Evolutionary conservation across 2,113 vertebrate genomes (phyloP).

Genomic region (Lagopus leucura): DNA sequence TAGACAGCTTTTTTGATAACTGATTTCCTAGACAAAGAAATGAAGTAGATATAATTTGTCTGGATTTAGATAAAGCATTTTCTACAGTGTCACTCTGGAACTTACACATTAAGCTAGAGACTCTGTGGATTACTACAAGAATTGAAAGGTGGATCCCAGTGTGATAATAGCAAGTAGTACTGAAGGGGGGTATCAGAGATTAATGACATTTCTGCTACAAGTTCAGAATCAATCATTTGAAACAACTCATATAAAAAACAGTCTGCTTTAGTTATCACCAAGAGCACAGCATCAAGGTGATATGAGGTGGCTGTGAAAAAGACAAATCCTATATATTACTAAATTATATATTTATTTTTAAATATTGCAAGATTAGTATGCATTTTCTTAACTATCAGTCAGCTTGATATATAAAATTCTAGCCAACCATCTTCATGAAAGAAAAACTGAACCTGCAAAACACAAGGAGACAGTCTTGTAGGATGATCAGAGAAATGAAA

Average conservation of each 20-base stretch:
- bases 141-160: background rate
- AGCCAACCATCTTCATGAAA: background rate
- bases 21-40: slow-evolving; percentile 49
- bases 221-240: background rate
- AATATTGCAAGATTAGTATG: background rate
- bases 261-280: background rate
- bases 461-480: background rate
- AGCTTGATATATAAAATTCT: background rate
- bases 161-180: background rate
- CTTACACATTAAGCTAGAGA: background rate
- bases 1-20: slow-evolving; percentile 29
- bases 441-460: background rate
- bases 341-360: background rate
- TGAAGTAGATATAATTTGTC: slow-evolving; percentile 36
- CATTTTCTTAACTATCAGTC: background rate
- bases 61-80: slow-evolving; percentile 40
- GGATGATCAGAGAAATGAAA: background rate
- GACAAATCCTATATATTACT: background rate
- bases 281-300: background rate
- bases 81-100: background rate
- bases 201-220: background rate
- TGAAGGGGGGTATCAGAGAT: background rate
- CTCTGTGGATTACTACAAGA: background rate
- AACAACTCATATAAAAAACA: background rate
- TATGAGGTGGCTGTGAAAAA: background rate